These are phyloP conservation scores for Cataglyphis altisquamis DNA, from an alignment of 2,888 invertebrate genomes.

Conservation along the genomic window DNA sequence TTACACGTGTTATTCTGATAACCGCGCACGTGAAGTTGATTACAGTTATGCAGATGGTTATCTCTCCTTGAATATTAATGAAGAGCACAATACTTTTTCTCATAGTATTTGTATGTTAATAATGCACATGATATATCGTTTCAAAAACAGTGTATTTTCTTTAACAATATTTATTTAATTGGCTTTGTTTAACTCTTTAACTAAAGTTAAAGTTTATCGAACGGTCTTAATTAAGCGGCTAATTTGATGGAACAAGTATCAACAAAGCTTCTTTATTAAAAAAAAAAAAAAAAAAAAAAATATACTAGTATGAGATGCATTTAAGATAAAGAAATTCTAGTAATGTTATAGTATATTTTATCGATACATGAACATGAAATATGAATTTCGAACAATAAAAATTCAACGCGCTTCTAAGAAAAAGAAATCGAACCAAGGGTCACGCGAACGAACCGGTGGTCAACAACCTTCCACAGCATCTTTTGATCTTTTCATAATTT, in stretches of 20 bases:
- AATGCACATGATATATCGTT: not conserved
- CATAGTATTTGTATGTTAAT: not conserved
- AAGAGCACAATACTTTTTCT: not conserved
- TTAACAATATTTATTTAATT: not conserved
- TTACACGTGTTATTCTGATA: conserved; percentile 39
- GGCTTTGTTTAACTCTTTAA: not conserved
- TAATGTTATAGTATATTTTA: not conserved
- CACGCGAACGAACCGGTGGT: not conserved
- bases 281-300: not conserved
- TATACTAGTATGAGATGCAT: not conserved
- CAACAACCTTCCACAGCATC: not conserved
- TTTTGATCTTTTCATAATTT: conserved; percentile 26
- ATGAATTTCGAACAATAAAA: not conserved
- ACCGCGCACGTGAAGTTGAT: conserved; percentile 27
- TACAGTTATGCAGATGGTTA: not conserved
- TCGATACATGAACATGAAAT: not conserved
- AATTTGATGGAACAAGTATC: not conserved
- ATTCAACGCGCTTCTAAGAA: not conserved
- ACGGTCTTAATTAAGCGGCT: not conserved
- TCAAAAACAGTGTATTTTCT: not conserved
- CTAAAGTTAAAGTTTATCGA: not conserved
- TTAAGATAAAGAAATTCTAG: not conserved
- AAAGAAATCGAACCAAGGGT: not conserved
- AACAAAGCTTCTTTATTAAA: not conserved
- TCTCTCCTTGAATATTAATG: not conserved